Evolutionary conservation across 2,797 vertebrate species (phyloP).

Genomic region (Hydrolagus colliei): DNA sequence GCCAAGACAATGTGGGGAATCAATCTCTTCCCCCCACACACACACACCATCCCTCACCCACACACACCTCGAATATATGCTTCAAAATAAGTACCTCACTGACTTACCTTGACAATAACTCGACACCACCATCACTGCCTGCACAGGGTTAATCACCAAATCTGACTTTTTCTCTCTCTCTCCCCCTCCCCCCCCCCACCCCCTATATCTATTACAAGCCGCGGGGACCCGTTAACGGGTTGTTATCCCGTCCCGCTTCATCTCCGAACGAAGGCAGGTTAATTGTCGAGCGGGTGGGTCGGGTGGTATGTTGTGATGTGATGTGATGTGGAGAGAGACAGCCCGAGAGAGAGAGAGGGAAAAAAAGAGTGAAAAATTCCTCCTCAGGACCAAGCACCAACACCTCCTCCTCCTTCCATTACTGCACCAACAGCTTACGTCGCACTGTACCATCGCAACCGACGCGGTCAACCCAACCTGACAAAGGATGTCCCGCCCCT

Average conservation of each 20-base stretch:
- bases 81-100: too few species aligned
- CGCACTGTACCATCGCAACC: constrained; percentile 45
- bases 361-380: background rate
- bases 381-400: constrained; percentile 37
- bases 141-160: background rate
- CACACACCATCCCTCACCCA: too few species aligned
- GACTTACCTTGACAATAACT: constrained; percentile 3
- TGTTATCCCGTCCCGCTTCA: constrained; percentile 11
- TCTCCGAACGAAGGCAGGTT: background rate
- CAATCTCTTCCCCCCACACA: too few species aligned
- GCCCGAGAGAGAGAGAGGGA: background rate
- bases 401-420: constrained; percentile 50
- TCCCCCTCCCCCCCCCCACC: background rate
- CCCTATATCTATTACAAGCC: background rate
- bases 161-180: too few species aligned
- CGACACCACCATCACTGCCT: background rate
- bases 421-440: constrained; percentile 50
- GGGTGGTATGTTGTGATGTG: background rate
- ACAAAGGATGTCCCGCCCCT: constrained; percentile 35
- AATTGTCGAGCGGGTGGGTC: too few species aligned
- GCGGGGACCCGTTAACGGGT: background rate
- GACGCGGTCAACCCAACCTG: constrained; percentile 39
- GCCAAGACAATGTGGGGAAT: too few species aligned
- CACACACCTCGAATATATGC: too few species aligned
- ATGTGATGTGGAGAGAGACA: background rate